phyloP scores from a whole-genome alignment of 2,888 invertebrate species.

The Aphrophora alni region DNA sequence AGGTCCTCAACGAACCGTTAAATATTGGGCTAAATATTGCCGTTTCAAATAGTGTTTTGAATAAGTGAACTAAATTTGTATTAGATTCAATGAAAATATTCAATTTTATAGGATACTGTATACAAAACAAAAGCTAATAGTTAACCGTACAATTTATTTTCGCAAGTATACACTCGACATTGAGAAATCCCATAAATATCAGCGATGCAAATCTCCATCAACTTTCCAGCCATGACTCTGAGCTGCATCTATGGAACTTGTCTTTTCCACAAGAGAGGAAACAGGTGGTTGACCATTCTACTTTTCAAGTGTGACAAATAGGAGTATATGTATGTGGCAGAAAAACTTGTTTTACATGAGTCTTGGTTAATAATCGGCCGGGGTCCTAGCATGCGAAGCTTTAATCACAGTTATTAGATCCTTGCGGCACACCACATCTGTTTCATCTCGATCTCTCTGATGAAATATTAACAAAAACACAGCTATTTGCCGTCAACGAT shows the following conservation, averaged over 20 bases:
- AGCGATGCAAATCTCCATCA: too few relatives aligned
- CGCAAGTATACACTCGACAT: too few relatives aligned
- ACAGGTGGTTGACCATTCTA: background rate
- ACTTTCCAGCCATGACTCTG: too few relatives aligned
- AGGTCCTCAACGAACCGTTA: too few relatives aligned
- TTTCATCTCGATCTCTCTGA: background rate
- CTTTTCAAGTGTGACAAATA: background rate
- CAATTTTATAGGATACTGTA: too few relatives aligned
- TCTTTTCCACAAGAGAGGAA: background rate
- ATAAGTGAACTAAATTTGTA: too few relatives aligned
- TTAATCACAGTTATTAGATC: background rate
- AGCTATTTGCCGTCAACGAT: background rate
- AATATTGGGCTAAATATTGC: too few relatives aligned
- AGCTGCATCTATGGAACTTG: background rate
- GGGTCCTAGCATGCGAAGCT: background rate
- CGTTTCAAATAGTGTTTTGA: too few relatives aligned
- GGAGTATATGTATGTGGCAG: background rate
- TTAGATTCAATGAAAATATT: too few relatives aligned
- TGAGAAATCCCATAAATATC: too few relatives aligned
- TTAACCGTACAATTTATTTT: too few relatives aligned
- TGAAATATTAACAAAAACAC: slow-evolving; percentile 9
- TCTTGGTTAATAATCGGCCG: background rate
- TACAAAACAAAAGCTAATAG: too few relatives aligned
- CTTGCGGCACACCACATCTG: background rate
- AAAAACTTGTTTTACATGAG: slow-evolving; percentile 6